Base-by-base conservation (phyloP, 2,113 vertebrate genomes). In the Diglossa brunneiventris region DNA sequence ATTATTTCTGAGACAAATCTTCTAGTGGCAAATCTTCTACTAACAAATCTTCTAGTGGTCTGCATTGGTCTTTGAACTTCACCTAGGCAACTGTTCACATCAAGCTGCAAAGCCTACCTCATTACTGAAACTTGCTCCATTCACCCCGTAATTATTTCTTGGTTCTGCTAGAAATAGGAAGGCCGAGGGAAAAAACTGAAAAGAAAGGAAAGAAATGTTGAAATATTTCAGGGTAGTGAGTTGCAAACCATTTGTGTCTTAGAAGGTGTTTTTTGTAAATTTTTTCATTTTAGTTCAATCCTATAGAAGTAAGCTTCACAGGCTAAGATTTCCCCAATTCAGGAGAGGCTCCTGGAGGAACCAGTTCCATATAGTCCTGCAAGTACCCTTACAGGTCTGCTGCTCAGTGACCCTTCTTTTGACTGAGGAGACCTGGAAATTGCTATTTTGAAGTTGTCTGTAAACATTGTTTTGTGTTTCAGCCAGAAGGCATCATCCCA, bases 61-160 rank as follows among this genome's bases (percentile, higher is more conserved):
- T 88, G 46, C 82, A 85, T 73, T 93, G 50, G 64, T 93, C 58
- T 90, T 95, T 83, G 74, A 84, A 93, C 50, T 97, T 96, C 75
- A 86, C 64, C 53, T 73, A 66, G 80, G 83, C 55, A 91, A 95
- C 88, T 88, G 80, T 74, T 94, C 89, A 95, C 80, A 87, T 90
- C 72, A 96, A 92, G 86, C 63, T 79, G 85, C 61, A 84, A 91
- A 93, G 41, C 85, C 83, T 94, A 84, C 83, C 46, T 94, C 58
- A 73, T 86, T 94, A 58, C 42, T 85, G 91, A 64, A 72, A 78
- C 46, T 72, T 78, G 61, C 76, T 68, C 63, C 37, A 72, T 44
- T 85, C 76, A 70, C 76, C n/a, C 52, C 3, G 6, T 94, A 92
- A 70, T 56, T 85, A 67, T 91, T 93, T 80, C 75, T 90, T 89